Base-by-base conservation (phyloP, 1,140 invertebrate species). In the Drosophila orosa region DNA sequence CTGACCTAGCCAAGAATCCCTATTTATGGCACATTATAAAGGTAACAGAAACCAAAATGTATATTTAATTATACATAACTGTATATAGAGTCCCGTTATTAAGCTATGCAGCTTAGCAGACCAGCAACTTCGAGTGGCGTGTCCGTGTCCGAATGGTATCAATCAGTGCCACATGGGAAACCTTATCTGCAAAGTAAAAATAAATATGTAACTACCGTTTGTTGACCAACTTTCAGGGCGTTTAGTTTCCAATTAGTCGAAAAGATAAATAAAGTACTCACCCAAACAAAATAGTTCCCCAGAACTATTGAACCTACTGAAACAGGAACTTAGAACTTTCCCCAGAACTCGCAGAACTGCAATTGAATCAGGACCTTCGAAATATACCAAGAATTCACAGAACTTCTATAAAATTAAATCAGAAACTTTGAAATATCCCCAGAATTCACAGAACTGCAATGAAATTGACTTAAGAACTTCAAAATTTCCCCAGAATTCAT, bases 141-240 rank as follows among this genome's bases (percentile, higher is more conserved):
- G 24, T 33, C 60, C n/a, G n/a, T n/a, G n/a, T n/a, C n/a, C n/a
- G 31, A 44, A n/a, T 27, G 12, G 10, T 67, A 67, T 42, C 65
- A 69, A 68, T 69, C 62, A 54, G 10, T 44, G 47, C 63, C 66
- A 55, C 62, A 62, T 33, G 35, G 25, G 1, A n/a, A 10, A 19
- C 24, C 24, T 68, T 69, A 69, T 69, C 66, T 68, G 7, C 3
- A 27, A n/a, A 29, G 17, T 31, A 19, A 25, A 47, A 25, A 45
- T 45, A 15, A 19, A 19, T 29, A 19, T 19, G 4, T 7, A 22
- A 19, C 33, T 22, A n/a, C 27, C 9, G 10, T 19, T 35, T 22
- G 7, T 29, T 29, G 8, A 12, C 17, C 17, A 15, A 24, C 17
- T 29, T 24, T 10, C 7, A n/a, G 9, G 13, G 54, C 33, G 12